These are phyloP conservation scores for Periophthalmus magnuspinnatus DNA, from an alignment of 2,797 vertebrate genomes.

Conservation along the genomic window DNA sequence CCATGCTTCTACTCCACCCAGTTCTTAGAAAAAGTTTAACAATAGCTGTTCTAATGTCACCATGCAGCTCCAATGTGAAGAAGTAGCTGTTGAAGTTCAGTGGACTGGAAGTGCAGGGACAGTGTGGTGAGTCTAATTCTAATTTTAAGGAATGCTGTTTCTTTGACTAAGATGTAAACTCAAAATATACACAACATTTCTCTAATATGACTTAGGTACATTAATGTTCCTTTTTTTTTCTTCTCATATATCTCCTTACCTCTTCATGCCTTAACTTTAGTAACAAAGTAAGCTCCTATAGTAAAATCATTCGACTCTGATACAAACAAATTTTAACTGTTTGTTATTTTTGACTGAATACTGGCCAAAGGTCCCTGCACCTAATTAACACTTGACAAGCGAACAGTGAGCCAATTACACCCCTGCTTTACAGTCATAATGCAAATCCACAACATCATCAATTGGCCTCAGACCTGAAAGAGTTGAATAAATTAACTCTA, in stretches of 20 bases:
- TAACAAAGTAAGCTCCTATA: neutral
- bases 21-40: neutral
- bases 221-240: too few relatives aligned
- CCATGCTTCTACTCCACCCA: neutral
- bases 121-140: neutral
- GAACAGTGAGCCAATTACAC: conserved; percentile 52
- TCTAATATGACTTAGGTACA: too few relatives aligned
- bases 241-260: neutral
- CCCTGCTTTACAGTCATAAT: conserved; percentile 36
- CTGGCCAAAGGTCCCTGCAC: conserved; percentile 46
- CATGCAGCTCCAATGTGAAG: neutral
- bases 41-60: neutral
- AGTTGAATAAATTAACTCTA: conserved; percentile 67
- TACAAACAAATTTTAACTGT: conserved; percentile 29
- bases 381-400: conserved; percentile 61
- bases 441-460: conserved; percentile 52
- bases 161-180: too few relatives aligned
- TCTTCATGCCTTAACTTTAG: neutral
- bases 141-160: neutral
- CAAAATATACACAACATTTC: too few relatives aligned
- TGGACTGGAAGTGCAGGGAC: neutral
- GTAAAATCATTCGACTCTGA: conserved; percentile 7
- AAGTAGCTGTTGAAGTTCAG: neutral
- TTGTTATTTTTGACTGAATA: conserved; percentile 39
- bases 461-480: conserved; percentile 50